Evolutionary conservation across 2,888 invertebrate species (phyloP).

Genomic region (Pheosia tremula): DNA sequence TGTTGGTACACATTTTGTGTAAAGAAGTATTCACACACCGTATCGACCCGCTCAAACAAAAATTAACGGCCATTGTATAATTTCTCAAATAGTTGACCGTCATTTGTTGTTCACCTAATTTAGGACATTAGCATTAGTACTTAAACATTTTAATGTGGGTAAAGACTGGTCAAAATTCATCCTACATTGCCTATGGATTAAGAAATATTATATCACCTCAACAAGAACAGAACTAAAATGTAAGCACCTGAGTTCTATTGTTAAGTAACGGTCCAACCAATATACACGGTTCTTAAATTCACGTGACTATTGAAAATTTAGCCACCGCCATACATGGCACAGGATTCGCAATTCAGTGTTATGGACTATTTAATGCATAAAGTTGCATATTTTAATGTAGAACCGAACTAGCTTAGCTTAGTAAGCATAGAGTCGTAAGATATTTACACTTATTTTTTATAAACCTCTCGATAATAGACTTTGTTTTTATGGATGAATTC

Average conservation of each 20-base stretch:
- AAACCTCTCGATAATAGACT: neutral
- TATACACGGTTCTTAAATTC: constrained; percentile 48
- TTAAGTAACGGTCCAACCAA: constrained; percentile 1
- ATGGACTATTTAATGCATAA: constrained; percentile 47
- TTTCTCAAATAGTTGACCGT: neutral
- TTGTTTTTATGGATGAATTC: constrained; percentile 10
- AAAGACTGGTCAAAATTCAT: too few species aligned
- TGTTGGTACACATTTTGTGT: constrained; percentile 61
- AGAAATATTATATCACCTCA: too few species aligned
- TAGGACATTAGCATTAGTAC: too few species aligned
- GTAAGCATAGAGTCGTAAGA: neutral
- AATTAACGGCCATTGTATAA: neutral
- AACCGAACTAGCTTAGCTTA: neutral
- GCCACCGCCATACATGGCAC: constrained; percentile 65
- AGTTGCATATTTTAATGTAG: constrained; percentile 44
- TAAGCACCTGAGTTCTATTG: neutral
- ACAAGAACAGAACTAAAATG: too few species aligned
- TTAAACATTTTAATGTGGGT: too few species aligned
- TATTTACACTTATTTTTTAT: neutral
- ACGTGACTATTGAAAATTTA: constrained; percentile 61
- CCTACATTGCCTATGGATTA: too few species aligned
- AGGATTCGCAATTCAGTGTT: constrained; percentile 50
- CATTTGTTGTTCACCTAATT: too few species aligned
- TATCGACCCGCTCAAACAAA: constrained; percentile 9
- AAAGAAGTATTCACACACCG: constrained; percentile 61